Percentiles rank a stretch among this genome's conserved stretches.
These are phyloP conservation scores for Crypturellus tataupa DNA, from an alignment of 2,797 vertebrate genomes.

Conservation along the genomic window DNA sequence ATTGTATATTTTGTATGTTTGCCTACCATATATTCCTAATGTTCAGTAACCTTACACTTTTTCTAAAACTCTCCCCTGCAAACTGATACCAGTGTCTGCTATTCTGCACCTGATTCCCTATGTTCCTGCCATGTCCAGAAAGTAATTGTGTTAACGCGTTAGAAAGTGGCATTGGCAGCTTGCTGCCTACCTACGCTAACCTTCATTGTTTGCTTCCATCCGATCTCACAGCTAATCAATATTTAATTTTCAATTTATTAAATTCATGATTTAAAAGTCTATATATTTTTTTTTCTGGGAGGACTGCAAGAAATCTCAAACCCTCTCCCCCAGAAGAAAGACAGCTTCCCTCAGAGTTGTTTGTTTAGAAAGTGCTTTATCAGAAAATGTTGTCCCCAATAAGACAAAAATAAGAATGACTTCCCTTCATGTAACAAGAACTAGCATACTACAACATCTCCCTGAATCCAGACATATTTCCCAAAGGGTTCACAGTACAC, in stretches of 20 bases:
- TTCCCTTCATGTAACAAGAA: background rate
- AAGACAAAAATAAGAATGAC: background rate
- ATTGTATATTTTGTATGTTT: background rate
- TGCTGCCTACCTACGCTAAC: background rate
- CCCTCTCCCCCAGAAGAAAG: background rate
- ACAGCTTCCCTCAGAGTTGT: background rate
- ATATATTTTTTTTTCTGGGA: background rate
- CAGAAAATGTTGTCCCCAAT: background rate
- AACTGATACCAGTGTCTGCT: background rate
- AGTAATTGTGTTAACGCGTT: background rate
- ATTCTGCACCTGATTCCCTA: background rate
- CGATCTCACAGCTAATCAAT: constrained; percentile 1
- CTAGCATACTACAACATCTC: background rate
- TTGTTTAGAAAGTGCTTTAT: background rate
- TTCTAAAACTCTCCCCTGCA: background rate
- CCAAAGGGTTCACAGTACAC: background rate
- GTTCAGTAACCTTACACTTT: background rate
- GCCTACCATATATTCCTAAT: background rate
- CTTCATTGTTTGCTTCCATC: background rate
- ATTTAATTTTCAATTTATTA: constrained; percentile 43
- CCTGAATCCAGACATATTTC: background rate
- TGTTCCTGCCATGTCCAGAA: background rate
- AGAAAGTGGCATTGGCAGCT: background rate
- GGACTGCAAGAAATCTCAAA: background rate
- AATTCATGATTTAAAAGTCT: background rate